Percentiles rank a stretch among this genome's conserved stretches.
These are phyloP conservation scores for Scaptodrosophila latifasciaeformis DNA, from an alignment of 2,888 invertebrate genomes.

Conservation along the genomic window DNA sequence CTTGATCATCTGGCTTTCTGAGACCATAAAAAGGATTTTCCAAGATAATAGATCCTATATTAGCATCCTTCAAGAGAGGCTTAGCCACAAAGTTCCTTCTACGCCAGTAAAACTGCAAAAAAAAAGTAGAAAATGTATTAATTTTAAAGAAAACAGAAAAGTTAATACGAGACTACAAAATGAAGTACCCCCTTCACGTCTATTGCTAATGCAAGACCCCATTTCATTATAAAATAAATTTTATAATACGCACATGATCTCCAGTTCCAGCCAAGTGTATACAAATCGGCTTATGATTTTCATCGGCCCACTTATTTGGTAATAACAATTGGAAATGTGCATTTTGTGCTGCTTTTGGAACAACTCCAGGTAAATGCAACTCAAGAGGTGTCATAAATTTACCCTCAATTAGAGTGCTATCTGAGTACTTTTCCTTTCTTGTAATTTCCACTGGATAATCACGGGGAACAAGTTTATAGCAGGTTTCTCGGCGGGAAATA, in stretches of 20 bases:
- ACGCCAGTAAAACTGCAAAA: slow-evolving; percentile 91
- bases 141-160: not conserved
- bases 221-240: not conserved
- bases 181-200: no score
- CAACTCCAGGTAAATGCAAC: slow-evolving; percentile 87
- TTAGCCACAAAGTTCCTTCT: slow-evolving; percentile 92
- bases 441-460: slow-evolving; percentile 91
- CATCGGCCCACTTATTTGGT: slow-evolving; percentile 86
- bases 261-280: slow-evolving; percentile 98
- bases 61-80: slow-evolving; percentile 90
- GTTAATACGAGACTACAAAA: no score
- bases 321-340: slow-evolving; percentile 90
- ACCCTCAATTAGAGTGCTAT: slow-evolving; percentile 88
- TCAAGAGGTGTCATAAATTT: slow-evolving; percentile 91
- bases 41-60: slow-evolving; percentile 93
- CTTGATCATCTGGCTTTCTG: slow-evolving; percentile 90
- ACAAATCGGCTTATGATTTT: slow-evolving; percentile 86
- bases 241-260: slow-evolving; percentile 80
- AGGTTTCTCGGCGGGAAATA: slow-evolving; percentile 87
- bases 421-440: slow-evolving; percentile 85
- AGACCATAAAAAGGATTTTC: slow-evolving; percentile 98
- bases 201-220: not conserved
- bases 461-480: slow-evolving; percentile 85
- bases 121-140: no score
- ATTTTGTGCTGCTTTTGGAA: slow-evolving; percentile 87